These are phyloP conservation scores for Heliconius ethilla DNA, from an alignment of 2,888 invertebrate genomes.

Conservation along the genomic window DNA sequence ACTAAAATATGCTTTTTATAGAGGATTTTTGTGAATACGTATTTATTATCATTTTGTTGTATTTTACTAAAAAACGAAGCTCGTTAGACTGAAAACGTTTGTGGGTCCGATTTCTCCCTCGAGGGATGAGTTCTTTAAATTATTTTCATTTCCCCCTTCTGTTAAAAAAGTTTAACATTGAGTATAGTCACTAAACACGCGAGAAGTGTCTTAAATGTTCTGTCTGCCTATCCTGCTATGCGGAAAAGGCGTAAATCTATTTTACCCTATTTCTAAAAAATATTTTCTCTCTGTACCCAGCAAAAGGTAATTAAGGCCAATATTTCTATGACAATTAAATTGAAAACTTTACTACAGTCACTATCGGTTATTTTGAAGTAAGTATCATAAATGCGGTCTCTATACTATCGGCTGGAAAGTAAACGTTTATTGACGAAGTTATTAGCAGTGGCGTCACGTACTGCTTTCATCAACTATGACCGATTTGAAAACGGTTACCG, in stretches of 20 bases:
- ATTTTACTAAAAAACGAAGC: background rate
- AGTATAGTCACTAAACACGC: no score
- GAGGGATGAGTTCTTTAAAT: background rate
- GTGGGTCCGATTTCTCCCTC: background rate
- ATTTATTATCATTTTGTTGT: background rate
- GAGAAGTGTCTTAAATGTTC: no score
- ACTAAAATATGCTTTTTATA: background rate
- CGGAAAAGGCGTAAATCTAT: no score
- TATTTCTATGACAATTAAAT: background rate
- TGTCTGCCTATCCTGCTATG: no score
- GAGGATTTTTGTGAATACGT: background rate
- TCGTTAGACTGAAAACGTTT: background rate
- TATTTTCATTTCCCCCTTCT: no score
- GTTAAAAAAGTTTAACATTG: no score
- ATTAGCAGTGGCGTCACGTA: constrained; percentile 59
- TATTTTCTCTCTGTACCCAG: background rate
- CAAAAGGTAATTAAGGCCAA: background rate
- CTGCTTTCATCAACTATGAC: constrained; percentile 62
- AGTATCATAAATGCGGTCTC: constrained; percentile 4
- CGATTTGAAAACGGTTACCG: constrained; percentile 47
- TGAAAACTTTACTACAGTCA: background rate
- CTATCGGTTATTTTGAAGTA: background rate
- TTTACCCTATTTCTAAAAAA: no score
- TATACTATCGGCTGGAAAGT: constrained; percentile 38
- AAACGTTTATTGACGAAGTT: constrained; percentile 49